Conservation (phyloP, 2,797 vertebrate species). For the Coilia nasus region DNA sequence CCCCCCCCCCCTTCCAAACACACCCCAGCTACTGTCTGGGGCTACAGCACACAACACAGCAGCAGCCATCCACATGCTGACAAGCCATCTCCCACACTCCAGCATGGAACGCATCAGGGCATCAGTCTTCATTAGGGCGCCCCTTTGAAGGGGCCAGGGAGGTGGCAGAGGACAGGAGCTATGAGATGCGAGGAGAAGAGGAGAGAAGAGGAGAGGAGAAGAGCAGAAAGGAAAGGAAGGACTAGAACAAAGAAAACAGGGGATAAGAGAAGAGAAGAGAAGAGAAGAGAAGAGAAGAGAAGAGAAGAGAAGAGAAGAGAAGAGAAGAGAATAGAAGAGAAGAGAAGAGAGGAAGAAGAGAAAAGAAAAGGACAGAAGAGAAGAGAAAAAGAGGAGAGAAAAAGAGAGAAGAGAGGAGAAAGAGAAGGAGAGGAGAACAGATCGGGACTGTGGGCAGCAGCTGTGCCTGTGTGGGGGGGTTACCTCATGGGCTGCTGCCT, state of each 20-base stretch:
- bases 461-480: background rate
- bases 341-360: no score
- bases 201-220: background rate
- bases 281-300: no score
- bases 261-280: no score
- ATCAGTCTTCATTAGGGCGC: constrained; percentile 7
- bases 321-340: no score
- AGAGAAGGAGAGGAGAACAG: no score
- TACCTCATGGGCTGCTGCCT: constrained; percentile 1
- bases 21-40: background rate
- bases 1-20: background rate
- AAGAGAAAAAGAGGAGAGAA: no score
- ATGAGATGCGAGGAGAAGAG: background rate
- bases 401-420: no score
- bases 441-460: background rate
- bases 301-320: no score
- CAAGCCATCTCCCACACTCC: background rate
- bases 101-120: background rate
- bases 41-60: background rate
- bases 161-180: background rate
- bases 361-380: no score
- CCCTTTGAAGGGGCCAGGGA: background rate
- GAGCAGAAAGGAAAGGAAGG: background rate
- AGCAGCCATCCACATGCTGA: background rate
- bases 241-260: no score